Percentiles rank a stretch among this genome's conserved stretches.
These are phyloP conservation scores for Ptychadena robeensis DNA, from an alignment of 2,797 vertebrate genomes.

Conservation along the genomic window DNA sequence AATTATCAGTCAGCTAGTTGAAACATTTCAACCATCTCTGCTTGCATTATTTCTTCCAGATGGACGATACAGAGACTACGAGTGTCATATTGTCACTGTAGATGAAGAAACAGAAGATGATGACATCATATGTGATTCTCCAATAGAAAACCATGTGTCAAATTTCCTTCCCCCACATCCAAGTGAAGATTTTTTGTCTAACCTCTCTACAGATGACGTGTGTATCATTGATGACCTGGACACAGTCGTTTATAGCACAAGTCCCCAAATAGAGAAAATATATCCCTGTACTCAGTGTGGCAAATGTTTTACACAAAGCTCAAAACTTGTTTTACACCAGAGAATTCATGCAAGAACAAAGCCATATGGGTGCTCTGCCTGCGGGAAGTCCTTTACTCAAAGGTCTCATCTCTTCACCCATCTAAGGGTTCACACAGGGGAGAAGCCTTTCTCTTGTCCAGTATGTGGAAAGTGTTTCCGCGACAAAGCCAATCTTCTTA, in stretches of 20 bases:
- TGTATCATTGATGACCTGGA: neutral
- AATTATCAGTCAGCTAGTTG: too few species aligned
- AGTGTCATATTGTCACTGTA: neutral
- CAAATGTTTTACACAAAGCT: neutral
- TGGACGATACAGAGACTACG: neutral
- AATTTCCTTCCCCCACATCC: neutral
- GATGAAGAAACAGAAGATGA: neutral
- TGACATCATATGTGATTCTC: slow-evolving; percentile 1
- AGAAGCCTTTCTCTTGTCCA: neutral
- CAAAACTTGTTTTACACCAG: neutral
- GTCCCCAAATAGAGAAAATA: neutral
- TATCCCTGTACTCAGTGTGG: neutral
- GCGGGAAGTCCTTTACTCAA: neutral
- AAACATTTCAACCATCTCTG: too few species aligned
- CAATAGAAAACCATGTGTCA: neutral
- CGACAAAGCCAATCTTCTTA: neutral
- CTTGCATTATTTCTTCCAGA: neutral
- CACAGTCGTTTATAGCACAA: too few species aligned
- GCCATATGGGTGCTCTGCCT: neutral
- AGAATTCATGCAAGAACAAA: neutral
- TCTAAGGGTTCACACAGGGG: neutral
- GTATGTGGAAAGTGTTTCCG: neutral
- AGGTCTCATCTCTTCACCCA: neutral
- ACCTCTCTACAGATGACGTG: neutral
- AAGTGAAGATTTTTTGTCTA: neutral